These are phyloP conservation scores for Callipepla squamata DNA, from an alignment of 2,113 vertebrate species.

Conservation along the genomic window DNA sequence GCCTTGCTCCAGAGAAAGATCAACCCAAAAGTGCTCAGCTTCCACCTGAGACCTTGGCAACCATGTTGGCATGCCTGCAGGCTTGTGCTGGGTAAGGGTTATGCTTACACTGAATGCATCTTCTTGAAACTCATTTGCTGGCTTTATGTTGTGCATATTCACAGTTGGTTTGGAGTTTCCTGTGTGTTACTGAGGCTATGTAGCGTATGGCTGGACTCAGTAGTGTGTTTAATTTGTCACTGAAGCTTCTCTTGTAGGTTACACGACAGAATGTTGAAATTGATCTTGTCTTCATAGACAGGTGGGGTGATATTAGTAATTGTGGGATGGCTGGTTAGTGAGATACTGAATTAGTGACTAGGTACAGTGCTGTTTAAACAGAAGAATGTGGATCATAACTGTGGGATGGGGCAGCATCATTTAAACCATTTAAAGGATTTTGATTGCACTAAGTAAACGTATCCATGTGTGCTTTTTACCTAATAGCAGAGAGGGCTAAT, in stretches of 20 bases:
- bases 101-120: accelerated
- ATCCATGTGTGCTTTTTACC: not conserved
- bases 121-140: not conserved
- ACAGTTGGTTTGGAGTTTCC: not conserved
- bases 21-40: conserved; percentile 98
- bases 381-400: not conserved
- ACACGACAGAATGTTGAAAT: not conserved
- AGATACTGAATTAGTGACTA: not conserved
- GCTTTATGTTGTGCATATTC: accelerated
- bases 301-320: not conserved
- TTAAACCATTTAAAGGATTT: not conserved
- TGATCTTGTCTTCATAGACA: not conserved
- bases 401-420: not conserved
- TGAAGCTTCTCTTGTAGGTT: not conserved
- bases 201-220: not conserved
- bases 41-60: conserved; percentile 95
- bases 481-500: not conserved
- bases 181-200: not conserved
- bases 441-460: not conserved
- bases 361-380: not conserved
- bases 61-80: conserved; percentile 96
- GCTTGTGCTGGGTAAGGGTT: conserved; percentile 93
- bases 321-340: not conserved
- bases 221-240: not conserved
- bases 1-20: conserved; percentile 97